Evolutionary conservation across 1,140 invertebrate species (phyloP).

Genomic region (Zaprionus nigranus): DNA sequence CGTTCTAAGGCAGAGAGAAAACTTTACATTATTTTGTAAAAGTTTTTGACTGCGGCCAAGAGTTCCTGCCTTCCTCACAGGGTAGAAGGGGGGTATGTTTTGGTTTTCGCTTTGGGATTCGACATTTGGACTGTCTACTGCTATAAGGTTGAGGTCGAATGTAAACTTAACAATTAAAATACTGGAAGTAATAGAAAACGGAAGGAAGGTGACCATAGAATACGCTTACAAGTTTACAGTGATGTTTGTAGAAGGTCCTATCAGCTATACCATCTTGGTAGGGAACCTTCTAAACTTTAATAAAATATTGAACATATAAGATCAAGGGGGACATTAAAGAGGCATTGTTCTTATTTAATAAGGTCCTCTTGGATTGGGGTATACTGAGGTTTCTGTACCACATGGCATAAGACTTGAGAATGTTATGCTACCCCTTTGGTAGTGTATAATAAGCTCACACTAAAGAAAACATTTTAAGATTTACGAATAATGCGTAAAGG

Average conservation of each 20-base stretch:
- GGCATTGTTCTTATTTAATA: neutral
- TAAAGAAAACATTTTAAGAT: slow-evolving; percentile 77
- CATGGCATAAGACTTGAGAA: neutral
- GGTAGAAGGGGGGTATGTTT: slow-evolving; percentile 14
- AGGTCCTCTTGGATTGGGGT: neutral
- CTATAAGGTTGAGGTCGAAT: slow-evolving; percentile 39
- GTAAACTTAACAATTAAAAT: slow-evolving; percentile 81
- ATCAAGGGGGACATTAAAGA: too few relatives aligned
- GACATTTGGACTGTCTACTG: slow-evolving; percentile 20
- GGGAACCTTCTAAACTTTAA: too few relatives aligned
- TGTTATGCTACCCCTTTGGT: neutral
- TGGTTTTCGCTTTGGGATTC: slow-evolving; percentile 15
- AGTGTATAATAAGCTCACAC: slow-evolving; percentile 36
- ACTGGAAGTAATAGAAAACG: slow-evolving; percentile 33
- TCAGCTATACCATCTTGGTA: too few relatives aligned
- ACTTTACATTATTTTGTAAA: slow-evolving; percentile 79
- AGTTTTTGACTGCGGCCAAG: slow-evolving; percentile 60
- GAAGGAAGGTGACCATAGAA: neutral
- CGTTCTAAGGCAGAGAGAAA: slow-evolving; percentile 43
- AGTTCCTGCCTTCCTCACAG: neutral
- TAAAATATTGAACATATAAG: too few relatives aligned
- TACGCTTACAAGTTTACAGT: neutral
- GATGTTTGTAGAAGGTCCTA: too few relatives aligned
- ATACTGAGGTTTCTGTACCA: neutral
- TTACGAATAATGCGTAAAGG: slow-evolving; percentile 71